Evolutionary conservation across 2,888 invertebrate species (phyloP).

Genomic region (Xestia xanthographa): DNA sequence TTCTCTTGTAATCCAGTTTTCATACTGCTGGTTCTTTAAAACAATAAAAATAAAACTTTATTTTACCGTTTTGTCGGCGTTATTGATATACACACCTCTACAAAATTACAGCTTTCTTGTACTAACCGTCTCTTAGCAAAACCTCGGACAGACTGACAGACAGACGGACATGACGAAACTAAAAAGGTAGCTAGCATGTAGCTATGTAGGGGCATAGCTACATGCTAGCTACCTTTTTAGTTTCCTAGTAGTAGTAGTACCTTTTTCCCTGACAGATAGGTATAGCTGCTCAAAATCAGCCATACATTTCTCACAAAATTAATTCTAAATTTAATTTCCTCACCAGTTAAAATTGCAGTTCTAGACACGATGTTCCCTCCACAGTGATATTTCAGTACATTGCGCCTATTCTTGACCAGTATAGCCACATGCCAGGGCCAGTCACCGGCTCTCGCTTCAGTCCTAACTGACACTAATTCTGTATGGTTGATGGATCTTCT

Average conservation of each 20-base stretch:
- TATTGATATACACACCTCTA: too few species aligned
- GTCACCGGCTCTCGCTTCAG: conserved; percentile 82
- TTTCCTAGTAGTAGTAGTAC: too few species aligned
- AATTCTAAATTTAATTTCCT: conserved; percentile 6
- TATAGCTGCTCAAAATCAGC: not conserved
- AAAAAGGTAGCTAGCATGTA: not conserved
- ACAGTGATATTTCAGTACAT: conserved; percentile 76
- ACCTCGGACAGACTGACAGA: too few species aligned
- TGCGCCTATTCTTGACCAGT: conserved; percentile 68
- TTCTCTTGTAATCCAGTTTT: not conserved
- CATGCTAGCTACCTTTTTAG: too few species aligned
- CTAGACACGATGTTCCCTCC: conserved; percentile 85
- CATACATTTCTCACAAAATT: not conserved
- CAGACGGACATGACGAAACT: too few species aligned
- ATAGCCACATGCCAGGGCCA: conserved; percentile 89
- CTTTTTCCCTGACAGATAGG: too few species aligned
- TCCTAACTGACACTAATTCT: conserved; percentile 80
- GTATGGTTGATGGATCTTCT: conserved; percentile 79
- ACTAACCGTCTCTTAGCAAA: too few species aligned
- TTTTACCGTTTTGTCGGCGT: too few species aligned
- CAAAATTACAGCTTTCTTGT: too few species aligned
- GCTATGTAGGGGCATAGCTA: not conserved
- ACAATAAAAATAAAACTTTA: not conserved
- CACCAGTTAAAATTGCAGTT: conserved; percentile 86
- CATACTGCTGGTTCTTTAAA: not conserved